These are phyloP conservation scores for Cryptomyrus ogoouensis DNA, from an alignment of 2,113 vertebrate species.

Conservation along the genomic window DNA sequence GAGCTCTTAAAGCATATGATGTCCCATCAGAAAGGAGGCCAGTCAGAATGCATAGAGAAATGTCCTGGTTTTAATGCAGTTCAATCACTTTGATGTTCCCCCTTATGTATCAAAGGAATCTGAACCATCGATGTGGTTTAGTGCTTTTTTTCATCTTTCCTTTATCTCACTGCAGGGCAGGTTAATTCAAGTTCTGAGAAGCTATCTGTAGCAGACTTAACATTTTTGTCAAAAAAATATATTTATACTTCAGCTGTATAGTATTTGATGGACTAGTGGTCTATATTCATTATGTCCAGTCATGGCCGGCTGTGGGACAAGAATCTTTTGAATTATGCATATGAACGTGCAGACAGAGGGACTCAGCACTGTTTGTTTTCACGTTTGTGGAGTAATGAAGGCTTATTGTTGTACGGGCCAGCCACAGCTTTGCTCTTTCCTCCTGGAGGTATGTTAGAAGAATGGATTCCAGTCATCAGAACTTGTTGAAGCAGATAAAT, in stretches of 20 bases:
- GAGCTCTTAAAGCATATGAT: neutral
- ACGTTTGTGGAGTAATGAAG: neutral
- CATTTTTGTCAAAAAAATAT: neutral
- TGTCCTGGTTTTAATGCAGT: neutral
- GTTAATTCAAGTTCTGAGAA: neutral
- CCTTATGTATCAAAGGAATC: neutral
- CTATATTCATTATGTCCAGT: slow-evolving; percentile 6
- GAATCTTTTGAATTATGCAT: slow-evolving; percentile 9
- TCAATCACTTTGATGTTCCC: neutral
- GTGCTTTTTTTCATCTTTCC: neutral
- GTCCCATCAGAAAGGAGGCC: neutral
- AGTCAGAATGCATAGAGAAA: neutral
- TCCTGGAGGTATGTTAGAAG: neutral
- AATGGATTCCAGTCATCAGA: neutral
- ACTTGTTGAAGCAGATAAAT: neutral
- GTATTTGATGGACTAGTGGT: neutral
- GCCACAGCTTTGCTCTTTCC: neutral
- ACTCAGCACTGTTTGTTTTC: neutral
- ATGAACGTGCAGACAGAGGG: neutral
- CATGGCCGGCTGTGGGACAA: slow-evolving; percentile 11
- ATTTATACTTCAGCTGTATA: neutral
- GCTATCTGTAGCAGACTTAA: neutral
- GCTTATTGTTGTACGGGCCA: neutral
- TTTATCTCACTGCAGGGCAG: neutral
- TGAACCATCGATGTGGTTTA: neutral